Conservation (phyloP, 2,888 invertebrate genomes). For the Chirona hameri region DNA sequence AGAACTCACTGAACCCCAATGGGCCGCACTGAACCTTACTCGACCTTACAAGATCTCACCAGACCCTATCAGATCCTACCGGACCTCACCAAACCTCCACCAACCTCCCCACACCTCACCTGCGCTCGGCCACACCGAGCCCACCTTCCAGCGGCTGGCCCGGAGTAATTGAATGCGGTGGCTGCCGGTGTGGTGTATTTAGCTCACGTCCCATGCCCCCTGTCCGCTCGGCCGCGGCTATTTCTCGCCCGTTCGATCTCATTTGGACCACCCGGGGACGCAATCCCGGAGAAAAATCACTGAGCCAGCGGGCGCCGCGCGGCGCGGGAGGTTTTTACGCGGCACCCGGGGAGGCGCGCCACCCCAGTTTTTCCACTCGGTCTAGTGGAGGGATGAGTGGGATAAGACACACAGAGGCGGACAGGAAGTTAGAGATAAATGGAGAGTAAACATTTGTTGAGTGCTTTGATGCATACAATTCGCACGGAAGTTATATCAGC, state of each 20-base stretch:
- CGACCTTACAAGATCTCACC: too few relatives aligned
- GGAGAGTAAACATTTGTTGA: too few relatives aligned
- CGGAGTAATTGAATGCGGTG: slow-evolving; percentile 3
- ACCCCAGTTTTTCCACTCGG: not conserved
- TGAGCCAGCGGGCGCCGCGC: not conserved
- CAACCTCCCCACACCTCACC: too few relatives aligned
- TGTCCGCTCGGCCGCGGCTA: not conserved
- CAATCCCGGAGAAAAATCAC: slow-evolving; percentile 26
- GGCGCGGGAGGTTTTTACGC: not conserved
- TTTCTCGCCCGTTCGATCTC: slow-evolving; percentile 28
- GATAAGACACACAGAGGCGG: not conserved
- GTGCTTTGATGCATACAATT: too few relatives aligned
- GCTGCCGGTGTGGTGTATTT: not conserved
- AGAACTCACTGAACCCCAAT: too few relatives aligned
- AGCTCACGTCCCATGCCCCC: slow-evolving; percentile 4
- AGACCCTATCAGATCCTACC: too few relatives aligned
- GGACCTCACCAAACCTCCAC: too few relatives aligned
- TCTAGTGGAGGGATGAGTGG: not conserved
- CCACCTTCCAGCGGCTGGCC: not conserved
- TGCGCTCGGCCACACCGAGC: too few relatives aligned
- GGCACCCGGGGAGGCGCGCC: not conserved
- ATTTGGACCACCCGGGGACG: slow-evolving; percentile 25
- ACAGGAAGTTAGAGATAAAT: not conserved
- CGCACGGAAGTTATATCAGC: too few relatives aligned
- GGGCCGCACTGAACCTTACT: too few relatives aligned